phyloP scores from a whole-genome alignment of 2,888 invertebrate species.

The Gastrophysa polygoni region DNA sequence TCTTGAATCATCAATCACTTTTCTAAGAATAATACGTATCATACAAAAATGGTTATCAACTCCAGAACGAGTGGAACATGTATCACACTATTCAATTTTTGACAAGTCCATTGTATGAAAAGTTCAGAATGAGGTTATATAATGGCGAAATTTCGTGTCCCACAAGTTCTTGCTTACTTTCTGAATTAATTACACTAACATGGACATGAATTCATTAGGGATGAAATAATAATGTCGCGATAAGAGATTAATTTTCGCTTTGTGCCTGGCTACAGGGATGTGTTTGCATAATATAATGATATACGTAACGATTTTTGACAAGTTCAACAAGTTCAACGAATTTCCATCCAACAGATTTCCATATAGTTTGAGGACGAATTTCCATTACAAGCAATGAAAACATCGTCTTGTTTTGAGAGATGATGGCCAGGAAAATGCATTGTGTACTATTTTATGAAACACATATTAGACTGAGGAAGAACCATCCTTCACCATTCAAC shows the following conservation, averaged over 20 bases:
- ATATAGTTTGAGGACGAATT: not conserved
- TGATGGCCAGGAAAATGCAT: too few species aligned
- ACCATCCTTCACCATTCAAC: too few species aligned
- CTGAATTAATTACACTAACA: not conserved
- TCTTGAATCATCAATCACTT: too few species aligned
- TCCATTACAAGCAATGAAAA: too few species aligned
- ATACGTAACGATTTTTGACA: not conserved
- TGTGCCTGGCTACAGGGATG: not conserved
- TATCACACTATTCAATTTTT: not conserved
- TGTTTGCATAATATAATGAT: not conserved
- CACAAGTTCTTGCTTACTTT: not conserved
- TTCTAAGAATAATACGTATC: too few species aligned
- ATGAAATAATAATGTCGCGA: constrained; percentile 1
- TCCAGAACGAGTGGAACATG: too few species aligned
- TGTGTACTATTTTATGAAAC: too few species aligned
- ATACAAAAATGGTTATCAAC: too few species aligned
- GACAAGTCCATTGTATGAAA: not conserved
- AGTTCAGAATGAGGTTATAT: not conserved
- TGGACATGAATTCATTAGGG: constrained; percentile 1
- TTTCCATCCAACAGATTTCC: not conserved
- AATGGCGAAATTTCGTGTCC: not conserved
- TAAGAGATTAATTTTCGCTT: not conserved
- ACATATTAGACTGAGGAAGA: too few species aligned
- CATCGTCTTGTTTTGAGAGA: too few species aligned
- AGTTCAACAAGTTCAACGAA: not conserved